A percentile compares a stretch with the other conserved stretches of the same genome.
Evolutionary conservation across 2,797 vertebrate species (phyloP).

Genomic region (Xyrichtys novacula): DNA sequence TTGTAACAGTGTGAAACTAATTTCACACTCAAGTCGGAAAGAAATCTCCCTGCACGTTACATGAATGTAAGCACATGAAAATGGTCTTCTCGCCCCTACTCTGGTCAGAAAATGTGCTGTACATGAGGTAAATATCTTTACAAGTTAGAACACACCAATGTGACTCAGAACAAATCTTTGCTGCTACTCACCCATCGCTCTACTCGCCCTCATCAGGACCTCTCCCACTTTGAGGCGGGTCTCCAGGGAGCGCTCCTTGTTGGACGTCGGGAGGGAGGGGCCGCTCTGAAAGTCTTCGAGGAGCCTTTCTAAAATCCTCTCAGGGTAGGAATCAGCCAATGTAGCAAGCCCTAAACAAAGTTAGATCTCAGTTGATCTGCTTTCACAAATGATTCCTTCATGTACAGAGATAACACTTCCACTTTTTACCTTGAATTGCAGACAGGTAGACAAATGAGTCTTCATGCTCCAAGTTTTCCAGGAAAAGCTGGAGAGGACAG

Average conservation of each 20-base stretch:
- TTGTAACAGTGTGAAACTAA: too few species aligned
- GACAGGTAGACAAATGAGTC: slow-evolving; percentile 96
- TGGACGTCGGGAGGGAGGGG: slow-evolving; percentile 36
- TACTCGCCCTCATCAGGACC: slow-evolving; percentile 91
- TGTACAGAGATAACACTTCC: background rate
- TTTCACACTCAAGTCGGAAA: too few species aligned
- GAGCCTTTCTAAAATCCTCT: slow-evolving; percentile 86
- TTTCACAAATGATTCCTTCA: background rate
- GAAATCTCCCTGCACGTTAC: too few species aligned
- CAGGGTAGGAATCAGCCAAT: slow-evolving; percentile 88
- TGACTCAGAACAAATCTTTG: background rate
- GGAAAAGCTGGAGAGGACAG: slow-evolving; percentile 87
- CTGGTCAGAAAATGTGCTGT: background rate
- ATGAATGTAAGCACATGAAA: too few species aligned
- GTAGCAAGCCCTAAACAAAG: slow-evolving; percentile 85
- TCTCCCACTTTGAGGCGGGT: slow-evolving; percentile 95
- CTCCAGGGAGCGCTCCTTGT: slow-evolving; percentile 72
- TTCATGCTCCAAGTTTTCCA: slow-evolving; percentile 93
- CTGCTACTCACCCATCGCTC: slow-evolving; percentile 88
- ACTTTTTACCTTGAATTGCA: slow-evolving; percentile 92
- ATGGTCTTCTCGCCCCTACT: background rate
- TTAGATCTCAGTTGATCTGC: slow-evolving; percentile 10
- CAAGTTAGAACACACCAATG: background rate
- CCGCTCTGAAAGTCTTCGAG: slow-evolving; percentile 83
- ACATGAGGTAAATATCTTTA: background rate